phyloP scores from a whole-genome alignment of 2,113 vertebrate genomes.

The Corydoras sp. region DNA sequence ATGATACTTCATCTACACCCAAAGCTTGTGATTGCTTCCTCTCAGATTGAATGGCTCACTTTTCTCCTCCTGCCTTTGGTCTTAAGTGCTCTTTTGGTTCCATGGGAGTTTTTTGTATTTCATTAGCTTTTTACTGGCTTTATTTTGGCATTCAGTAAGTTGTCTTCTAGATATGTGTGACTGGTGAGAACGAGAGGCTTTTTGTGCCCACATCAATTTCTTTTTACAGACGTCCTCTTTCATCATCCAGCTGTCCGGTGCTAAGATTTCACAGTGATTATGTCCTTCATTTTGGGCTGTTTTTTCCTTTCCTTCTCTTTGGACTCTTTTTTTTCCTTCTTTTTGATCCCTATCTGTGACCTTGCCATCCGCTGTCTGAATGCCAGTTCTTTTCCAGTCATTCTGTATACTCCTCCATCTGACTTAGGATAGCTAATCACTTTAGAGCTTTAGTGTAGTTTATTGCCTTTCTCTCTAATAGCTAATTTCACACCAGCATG shows the following conservation, averaged over 20 bases:
- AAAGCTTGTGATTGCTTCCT: not conserved
- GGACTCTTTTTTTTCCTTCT: not conserved
- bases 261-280: not conserved
- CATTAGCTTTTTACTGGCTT: not conserved
- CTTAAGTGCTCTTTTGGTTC: not conserved
- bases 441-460: not conserved
- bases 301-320: not conserved
- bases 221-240: not conserved
- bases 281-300: constrained; percentile 5
- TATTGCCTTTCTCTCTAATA: not conserved
- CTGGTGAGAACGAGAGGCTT: not conserved
- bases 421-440: not conserved
- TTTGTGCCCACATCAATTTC: not conserved
- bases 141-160: not conserved
- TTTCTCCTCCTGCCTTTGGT: not conserved
- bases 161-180: not conserved
- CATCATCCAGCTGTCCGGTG: not conserved
- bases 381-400: not conserved
- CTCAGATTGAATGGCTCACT: not conserved
- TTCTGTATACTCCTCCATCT: not conserved
- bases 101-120: constrained; percentile 2
- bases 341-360: constrained; percentile 11
- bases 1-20: not conserved
- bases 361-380: constrained; percentile 6
- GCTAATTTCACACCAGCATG: constrained; percentile 22